phyloP scores from a whole-genome alignment of 2,888 invertebrate species.

The Arrhopalites spinosus region DNA sequence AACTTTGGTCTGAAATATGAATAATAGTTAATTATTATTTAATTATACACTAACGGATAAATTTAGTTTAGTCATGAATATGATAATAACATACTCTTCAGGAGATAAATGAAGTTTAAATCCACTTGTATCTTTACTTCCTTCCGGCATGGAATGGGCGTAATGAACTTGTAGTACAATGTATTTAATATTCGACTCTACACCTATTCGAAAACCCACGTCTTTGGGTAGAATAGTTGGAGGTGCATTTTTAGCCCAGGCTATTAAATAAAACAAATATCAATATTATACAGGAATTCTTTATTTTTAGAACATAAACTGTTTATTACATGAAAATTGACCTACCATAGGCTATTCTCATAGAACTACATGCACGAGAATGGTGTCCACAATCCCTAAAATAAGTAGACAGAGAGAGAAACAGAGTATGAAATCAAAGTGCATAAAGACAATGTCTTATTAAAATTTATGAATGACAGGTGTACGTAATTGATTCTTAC shows the following conservation, averaged over 20 bases:
- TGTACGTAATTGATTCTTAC: conserved; percentile 49
- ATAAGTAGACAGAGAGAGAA: background rate
- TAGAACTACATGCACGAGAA: conserved; percentile 58
- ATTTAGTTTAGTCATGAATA: background rate
- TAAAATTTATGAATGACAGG: background rate
- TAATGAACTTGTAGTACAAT: conserved; percentile 66
- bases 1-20: conserved; percentile 50
- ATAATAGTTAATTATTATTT: too few species aligned
- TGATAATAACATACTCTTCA: conserved; percentile 47
- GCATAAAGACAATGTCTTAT: background rate
- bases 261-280: too few species aligned
- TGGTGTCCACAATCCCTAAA: conserved; percentile 63
- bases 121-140: conserved; percentile 51
- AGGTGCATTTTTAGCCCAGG: conserved; percentile 67
- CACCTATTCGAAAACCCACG: conserved; percentile 65
- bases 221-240: conserved; percentile 63
- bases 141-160: conserved; percentile 58
- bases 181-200: conserved; percentile 61
- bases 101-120: conserved; percentile 45
- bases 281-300: background rate
- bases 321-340: conserved; percentile 60
- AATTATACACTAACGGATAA: too few species aligned
- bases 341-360: conserved; percentile 66
- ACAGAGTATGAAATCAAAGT: background rate
- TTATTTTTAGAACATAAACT: background rate